Conservation (phyloP, 1,140 invertebrate genomes). For the Apis laboriosa region DNA sequence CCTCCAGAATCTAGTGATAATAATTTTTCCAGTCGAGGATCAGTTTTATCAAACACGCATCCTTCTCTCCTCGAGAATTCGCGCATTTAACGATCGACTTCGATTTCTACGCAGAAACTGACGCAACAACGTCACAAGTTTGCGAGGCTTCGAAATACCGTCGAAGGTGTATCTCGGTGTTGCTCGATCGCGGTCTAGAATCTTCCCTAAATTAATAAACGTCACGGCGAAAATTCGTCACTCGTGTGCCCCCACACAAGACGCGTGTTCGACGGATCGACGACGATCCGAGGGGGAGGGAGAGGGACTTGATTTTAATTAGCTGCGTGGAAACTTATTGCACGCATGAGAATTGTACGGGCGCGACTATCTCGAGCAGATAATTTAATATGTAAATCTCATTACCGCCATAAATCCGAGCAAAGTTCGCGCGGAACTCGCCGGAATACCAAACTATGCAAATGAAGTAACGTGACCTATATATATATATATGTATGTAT, state of each 20-base stretch:
- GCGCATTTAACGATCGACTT: no score
- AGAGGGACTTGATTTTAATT: conserved; percentile 16
- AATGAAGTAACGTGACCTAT: conserved; percentile 26
- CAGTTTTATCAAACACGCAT: no score
- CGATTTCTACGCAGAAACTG: no score
- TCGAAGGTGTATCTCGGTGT: no score
- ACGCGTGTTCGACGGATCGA: not conserved
- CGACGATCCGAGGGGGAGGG: no score
- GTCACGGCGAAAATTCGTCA: not conserved
- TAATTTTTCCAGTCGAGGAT: no score
- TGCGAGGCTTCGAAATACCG: no score
- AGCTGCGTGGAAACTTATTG: conserved; percentile 42
- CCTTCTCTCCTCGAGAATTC: no score
- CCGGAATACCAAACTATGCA: conserved; percentile 24
- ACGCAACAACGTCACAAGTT: no score
- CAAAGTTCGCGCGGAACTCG: conserved; percentile 31
- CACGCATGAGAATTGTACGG: conserved; percentile 19
- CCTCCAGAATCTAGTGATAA: no score
- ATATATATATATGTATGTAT: no score
- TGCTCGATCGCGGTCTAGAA: no score
- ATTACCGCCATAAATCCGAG: conserved; percentile 41
- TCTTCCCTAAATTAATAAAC: conserved; percentile 7
- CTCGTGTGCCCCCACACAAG: not conserved
- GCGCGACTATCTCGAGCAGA: conserved; percentile 18
- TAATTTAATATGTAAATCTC: conserved; percentile 50